These are phyloP conservation scores for Tenrec ecaudatus DNA, from an alignment of 2,113 vertebrate species.

Conservation along the genomic window DNA sequence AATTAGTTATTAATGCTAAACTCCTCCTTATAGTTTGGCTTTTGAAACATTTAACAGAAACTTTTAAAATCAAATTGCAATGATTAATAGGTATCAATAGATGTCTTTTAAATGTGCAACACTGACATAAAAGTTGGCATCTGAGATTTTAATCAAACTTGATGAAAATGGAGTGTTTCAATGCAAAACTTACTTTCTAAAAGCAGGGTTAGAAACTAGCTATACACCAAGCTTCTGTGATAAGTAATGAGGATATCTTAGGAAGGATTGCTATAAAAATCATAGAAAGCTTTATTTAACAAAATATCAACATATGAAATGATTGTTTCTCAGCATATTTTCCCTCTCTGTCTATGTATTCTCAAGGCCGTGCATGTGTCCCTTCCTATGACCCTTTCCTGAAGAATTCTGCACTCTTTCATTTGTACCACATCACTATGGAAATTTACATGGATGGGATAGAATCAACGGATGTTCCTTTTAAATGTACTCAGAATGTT, in stretches of 20 bases:
- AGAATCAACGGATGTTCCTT: too few species aligned
- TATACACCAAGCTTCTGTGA: not conserved
- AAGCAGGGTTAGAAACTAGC: not conserved
- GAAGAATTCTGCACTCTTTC: too few species aligned
- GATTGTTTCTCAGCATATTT: too few species aligned
- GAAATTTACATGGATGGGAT: too few species aligned
- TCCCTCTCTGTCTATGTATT: too few species aligned
- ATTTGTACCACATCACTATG: too few species aligned
- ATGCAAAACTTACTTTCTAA: not conserved
- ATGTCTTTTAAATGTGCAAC: not conserved
- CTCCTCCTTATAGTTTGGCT: not conserved
- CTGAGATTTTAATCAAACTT: conserved; percentile 7
- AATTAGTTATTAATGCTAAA: not conserved
- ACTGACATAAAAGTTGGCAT: not conserved
- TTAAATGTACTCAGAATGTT: too few species aligned
- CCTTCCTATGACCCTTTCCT: too few species aligned
- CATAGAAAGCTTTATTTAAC: too few species aligned
- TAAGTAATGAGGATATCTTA: not conserved
- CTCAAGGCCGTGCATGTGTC: too few species aligned
- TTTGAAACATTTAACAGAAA: not conserved
- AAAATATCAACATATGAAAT: too few species aligned
- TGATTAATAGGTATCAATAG: not conserved
- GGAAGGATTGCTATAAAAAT: too few species aligned
- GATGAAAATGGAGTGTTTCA: not conserved
- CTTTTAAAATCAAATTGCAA: not conserved